Percentiles rank a stretch among this genome's conserved stretches.
These are phyloP conservation scores for Reticulitermes lucifugus DNA, from an alignment of 2,888 invertebrate genomes.

Conservation along the genomic window DNA sequence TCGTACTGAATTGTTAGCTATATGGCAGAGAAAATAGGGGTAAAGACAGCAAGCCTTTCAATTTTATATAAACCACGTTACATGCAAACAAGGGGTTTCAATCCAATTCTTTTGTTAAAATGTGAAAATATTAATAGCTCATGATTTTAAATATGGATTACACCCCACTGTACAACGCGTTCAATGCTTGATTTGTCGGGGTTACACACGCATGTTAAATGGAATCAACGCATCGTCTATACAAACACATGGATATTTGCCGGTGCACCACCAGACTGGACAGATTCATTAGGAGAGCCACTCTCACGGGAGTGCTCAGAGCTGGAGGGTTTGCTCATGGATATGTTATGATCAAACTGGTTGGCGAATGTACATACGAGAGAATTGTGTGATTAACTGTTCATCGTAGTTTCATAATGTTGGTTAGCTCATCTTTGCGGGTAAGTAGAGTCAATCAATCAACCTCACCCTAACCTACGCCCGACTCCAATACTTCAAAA, in stretches of 20 bases:
- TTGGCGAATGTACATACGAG: not conserved
- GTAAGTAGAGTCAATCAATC: constrained; percentile 27
- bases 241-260: constrained; percentile 34
- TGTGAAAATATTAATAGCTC: constrained; percentile 11
- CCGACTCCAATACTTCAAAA: not conserved
- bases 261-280: constrained; percentile 17
- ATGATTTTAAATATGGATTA: constrained; percentile 28
- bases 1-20: too few species aligned
- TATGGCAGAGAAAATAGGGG: not conserved
- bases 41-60: not conserved
- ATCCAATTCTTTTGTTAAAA: constrained; percentile 14
- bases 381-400: constrained; percentile 45
- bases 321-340: constrained; percentile 27
- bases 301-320: constrained; percentile 15
- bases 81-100: constrained; percentile 16
- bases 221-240: constrained; percentile 31
- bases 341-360: constrained; percentile 35
- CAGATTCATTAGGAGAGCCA: constrained; percentile 29
- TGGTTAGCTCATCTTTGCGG: constrained; percentile 14
- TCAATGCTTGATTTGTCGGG: not conserved
- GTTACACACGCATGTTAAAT: constrained; percentile 18
- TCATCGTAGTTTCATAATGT: constrained; percentile 42
- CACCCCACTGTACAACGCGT: not conserved
- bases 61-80: constrained; percentile 6
- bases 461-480: not conserved